Base-by-base conservation (phyloP, 1,140 invertebrate species). In the Coboldia fuscipes region DNA sequence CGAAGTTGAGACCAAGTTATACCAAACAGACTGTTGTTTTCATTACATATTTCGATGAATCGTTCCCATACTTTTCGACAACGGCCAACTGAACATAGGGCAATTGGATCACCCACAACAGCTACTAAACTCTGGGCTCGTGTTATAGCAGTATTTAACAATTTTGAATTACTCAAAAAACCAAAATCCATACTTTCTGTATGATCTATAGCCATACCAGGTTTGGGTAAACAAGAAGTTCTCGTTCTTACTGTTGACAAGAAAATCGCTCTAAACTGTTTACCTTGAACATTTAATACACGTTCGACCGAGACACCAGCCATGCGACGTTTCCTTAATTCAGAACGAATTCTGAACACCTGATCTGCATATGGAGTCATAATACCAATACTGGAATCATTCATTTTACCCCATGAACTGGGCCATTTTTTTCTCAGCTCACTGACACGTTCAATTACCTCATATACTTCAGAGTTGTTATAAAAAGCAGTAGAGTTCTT, bases 221-320 rank as follows among this genome's bases (percentile, higher is more conserved):
- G 20, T 18, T 48, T 45, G 2, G 47, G 56, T 59, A 50, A 58
- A 50, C 78, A 84, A 2, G 75, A 80, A 34, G 70, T 60, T 28
- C 75, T 56, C 1, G 82, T 88, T 4, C 83, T 60, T 1, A 89
- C 83, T 0, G 81, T 85, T 15, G 78, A 84, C 23, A 89, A 57
- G 41, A 90, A 78, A 19, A 89, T 72, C 1, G 77, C 81, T 8
- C 80, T 62, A 46, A 88, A 90, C 53, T 89, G 81, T 51, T 88
- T 88, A 51, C 81, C 81, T 60, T 89, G 84, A 1, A 86, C 80
- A 57, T 89, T 89, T 1, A 84, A 58, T 8, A 88, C 81, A 38
- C 82, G 58, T 50, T 88, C 84, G 2, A 88, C 84, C 5, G 76
- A 80, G 20, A 89, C 73, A 26, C 75, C 72, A 36, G 65, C 66